Conservation (phyloP, 2,797 vertebrate genomes). For the Darevskia mixta region DNA sequence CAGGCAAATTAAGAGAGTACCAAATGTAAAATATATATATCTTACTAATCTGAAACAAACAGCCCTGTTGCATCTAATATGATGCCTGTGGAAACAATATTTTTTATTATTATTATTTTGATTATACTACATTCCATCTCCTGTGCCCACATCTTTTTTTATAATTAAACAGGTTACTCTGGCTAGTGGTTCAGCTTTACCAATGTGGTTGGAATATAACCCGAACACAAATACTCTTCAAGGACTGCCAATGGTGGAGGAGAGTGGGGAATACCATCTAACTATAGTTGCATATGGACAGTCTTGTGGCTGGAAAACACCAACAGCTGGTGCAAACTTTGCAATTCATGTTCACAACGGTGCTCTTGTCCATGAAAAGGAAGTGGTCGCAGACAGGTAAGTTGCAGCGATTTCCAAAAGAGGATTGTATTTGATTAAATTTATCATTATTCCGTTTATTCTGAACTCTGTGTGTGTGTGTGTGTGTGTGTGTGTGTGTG, state of each 20-base stretch:
- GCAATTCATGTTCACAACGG: conserved; percentile 47
- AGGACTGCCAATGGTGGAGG: conserved; percentile 65
- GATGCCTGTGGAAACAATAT: not conserved
- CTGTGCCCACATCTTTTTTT: not conserved
- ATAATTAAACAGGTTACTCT: conserved; percentile 53
- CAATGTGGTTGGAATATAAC: conserved; percentile 69
- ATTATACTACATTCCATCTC: no score
- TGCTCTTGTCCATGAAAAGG: not conserved
- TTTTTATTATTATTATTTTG: not conserved
- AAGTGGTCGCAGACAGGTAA: conserved; percentile 5
- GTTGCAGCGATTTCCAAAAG: not conserved
- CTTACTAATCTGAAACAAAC: not conserved
- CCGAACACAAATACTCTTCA: conserved; percentile 20
- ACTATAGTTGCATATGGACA: conserved; percentile 24
- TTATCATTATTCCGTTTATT: not conserved
- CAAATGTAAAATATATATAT: no score
- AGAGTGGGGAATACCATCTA: conserved; percentile 58
- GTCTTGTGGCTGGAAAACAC: not conserved
- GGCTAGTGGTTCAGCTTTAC: conserved; percentile 54
- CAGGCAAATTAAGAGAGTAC: not conserved
- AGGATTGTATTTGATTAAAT: not conserved
- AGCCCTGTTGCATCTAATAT: not conserved
- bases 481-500: not conserved
- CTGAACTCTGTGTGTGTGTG: not conserved
- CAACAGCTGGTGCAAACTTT: conserved; percentile 14